Percentiles rank a stretch among this genome's conserved stretches.
These are phyloP conservation scores for Tachysurus fulvidraco DNA, from an alignment of 2,113 vertebrate genomes.

Conservation along the genomic window DNA sequence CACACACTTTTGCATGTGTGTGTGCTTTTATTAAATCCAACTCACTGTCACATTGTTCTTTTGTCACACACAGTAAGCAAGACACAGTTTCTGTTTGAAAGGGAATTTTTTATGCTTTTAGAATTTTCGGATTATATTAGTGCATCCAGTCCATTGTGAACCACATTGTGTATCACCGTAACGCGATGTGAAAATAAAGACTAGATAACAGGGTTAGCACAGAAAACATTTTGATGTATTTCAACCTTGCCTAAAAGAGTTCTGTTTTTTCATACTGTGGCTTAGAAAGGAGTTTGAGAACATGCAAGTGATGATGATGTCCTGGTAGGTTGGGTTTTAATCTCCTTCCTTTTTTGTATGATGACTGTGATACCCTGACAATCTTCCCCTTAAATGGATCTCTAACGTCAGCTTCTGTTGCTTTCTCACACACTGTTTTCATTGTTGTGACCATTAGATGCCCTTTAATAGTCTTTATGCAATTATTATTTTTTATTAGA, in stretches of 20 bases:
- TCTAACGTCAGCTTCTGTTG: constrained; percentile 4
- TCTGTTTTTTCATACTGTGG: constrained; percentile 47
- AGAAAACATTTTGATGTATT: constrained; percentile 18
- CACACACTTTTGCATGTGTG: background rate
- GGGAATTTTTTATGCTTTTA: constrained; percentile 4
- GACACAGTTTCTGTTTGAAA: background rate
- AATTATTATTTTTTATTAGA: background rate
- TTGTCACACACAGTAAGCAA: constrained; percentile 12
- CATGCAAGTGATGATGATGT: constrained; percentile 50
- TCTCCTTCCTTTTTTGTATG: constrained; percentile 38
- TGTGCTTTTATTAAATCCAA: background rate
- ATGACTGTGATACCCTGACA: constrained; percentile 58
- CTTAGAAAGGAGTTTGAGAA: background rate
- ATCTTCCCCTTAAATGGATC: constrained; percentile 41
- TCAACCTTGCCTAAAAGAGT: constrained; percentile 22
- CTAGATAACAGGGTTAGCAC: constrained; percentile 20
- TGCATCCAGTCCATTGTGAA: constrained; percentile 41
- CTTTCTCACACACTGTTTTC: background rate
- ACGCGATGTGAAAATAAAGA: constrained; percentile 24
- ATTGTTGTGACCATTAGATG: background rate
- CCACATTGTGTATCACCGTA: constrained; percentile 3
- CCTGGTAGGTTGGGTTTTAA: constrained; percentile 3
- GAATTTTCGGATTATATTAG: background rate
- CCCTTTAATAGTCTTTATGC: background rate
- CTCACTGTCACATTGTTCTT: constrained; percentile 22